Conservation (phyloP, 1,140 invertebrate genomes). For the Macrobrachium nipponense region DNA sequence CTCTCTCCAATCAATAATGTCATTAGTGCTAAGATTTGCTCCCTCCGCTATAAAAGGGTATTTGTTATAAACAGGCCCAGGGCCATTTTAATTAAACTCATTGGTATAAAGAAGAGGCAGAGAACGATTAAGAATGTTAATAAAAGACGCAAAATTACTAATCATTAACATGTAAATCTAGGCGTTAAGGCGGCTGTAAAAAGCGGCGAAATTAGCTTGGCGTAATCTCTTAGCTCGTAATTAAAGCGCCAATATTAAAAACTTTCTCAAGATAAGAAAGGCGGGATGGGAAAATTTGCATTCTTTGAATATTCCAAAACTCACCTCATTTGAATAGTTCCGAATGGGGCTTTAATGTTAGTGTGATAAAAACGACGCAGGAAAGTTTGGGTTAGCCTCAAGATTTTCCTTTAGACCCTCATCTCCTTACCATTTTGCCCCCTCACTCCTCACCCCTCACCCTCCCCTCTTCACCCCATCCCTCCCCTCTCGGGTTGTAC, state of each 20-base stretch:
- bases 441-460: background rate
- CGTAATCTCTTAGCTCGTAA: conserved; percentile 55
- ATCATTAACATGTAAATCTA: conserved; percentile 52
- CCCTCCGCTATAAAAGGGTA: background rate
- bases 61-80: conserved; percentile 8
- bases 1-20: no score
- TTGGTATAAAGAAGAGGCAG: conserved; percentile 9
- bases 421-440: background rate
- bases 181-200: conserved; percentile 43
- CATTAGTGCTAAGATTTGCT: background rate
- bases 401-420: conserved; percentile 29
- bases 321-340: conserved; percentile 40
- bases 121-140: conserved; percentile 40
- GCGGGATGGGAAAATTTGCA: conserved; percentile 22
- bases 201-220: conserved; percentile 46
- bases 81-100: conserved; percentile 24
- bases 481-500: background rate
- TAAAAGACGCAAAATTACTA: conserved; percentile 41
- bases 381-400: conserved; percentile 44
- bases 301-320: conserved; percentile 52
- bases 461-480: background rate
- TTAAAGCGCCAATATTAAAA: conserved; percentile 55
- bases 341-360: conserved; percentile 45
- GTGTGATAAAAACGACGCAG: conserved; percentile 37
- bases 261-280: conserved; percentile 49